Conservation (phyloP, 2,888 invertebrate species). For the Athripsodes cinereus region DNA sequence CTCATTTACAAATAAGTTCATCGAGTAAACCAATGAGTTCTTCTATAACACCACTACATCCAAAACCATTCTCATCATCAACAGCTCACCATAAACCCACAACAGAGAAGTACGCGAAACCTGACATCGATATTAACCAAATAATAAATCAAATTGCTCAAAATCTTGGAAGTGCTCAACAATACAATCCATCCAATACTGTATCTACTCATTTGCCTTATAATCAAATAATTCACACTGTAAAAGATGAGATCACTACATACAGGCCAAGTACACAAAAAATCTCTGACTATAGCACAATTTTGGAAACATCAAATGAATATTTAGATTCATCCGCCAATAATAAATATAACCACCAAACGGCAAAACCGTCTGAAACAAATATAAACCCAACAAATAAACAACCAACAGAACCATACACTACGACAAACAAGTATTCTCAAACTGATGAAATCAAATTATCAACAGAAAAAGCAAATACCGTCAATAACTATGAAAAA, state of each 20-base stretch:
- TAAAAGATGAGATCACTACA: neutral
- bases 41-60: slow-evolving; percentile 7
- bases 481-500: neutral
- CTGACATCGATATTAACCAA: slow-evolving; percentile 42
- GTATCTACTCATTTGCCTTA: neutral
- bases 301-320: neutral
- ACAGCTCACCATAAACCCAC: slow-evolving; percentile 37
- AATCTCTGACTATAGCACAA: neutral
- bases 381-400: neutral
- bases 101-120: slow-evolving; percentile 25
- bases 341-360: neutral
- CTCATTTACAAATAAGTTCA: slow-evolving; percentile 16
- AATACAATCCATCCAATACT: neutral
- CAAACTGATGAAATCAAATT: neutral
- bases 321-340: neutral
- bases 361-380: neutral
- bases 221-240: neutral
- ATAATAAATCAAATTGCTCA: slow-evolving; percentile 44
- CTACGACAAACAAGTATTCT: neutral
- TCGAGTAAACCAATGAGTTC: neutral
- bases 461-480: neutral
- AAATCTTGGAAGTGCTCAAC: neutral
- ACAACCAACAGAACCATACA: neutral
- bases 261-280: neutral
- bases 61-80: slow-evolving; percentile 34